Percentiles rank a stretch among this genome's conserved stretches.
Evolutionary conservation across 2,888 invertebrate genomes (phyloP).

Genomic region (Cataglyphis albicans): DNA sequence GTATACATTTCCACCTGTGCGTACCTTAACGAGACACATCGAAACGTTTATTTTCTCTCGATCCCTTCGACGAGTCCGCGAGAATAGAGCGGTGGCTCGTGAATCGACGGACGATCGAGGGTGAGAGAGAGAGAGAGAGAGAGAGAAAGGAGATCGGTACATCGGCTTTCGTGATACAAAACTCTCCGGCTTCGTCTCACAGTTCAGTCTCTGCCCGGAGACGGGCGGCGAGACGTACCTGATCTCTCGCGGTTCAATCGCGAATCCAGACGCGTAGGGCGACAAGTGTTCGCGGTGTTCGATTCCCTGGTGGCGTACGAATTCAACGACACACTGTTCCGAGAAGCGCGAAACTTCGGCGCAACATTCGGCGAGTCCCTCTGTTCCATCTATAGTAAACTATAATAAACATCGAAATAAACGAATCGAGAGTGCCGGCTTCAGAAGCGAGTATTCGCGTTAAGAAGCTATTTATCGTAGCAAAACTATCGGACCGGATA

Average conservation of each 20-base stretch:
- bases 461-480: conserved; percentile 15
- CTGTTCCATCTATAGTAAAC: neutral
- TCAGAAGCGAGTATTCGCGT: neutral
- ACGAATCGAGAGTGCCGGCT: conserved; percentile 13
- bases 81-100: conserved; percentile 43
- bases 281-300: conserved; percentile 6
- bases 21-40: neutral
- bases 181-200: neutral
- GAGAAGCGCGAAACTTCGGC: neutral
- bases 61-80: conserved; percentile 26
- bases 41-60: conserved; percentile 1
- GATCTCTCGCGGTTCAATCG: neutral
- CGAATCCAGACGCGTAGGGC: conserved; percentile 2
- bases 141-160: neutral
- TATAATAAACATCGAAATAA: neutral
- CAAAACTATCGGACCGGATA: conserved; percentile 58
- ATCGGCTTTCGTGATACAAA: neutral
- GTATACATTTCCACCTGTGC: neutral
- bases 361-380: neutral
- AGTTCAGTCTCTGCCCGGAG: conserved; percentile 61
- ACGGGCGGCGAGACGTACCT: conserved; percentile 56
- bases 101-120: conserved; percentile 18
- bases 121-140: neutral
- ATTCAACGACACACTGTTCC: neutral
- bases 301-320: conserved; percentile 13